Conservation (phyloP, 1,140 invertebrate genomes). For the Diachasmimorpha longicaudata region DNA sequence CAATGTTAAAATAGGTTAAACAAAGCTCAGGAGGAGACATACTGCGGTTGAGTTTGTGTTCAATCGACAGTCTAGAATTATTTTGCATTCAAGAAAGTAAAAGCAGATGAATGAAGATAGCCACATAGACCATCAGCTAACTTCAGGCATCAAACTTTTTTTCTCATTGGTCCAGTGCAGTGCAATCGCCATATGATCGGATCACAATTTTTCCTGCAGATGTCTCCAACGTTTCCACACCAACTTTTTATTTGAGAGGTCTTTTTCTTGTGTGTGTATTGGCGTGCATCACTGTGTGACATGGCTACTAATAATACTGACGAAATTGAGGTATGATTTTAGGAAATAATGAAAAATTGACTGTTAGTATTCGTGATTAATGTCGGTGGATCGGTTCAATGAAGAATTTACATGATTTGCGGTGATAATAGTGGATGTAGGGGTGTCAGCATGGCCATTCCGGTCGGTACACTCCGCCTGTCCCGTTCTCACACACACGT, state of each 20-base stretch:
- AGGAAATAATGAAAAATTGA: conserved; percentile 2
- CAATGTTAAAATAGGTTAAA: no score
- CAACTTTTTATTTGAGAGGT: not conserved
- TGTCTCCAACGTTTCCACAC: conserved; percentile 27
- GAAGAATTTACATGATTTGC: not conserved
- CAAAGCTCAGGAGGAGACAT: no score
- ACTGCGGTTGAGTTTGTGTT: no score
- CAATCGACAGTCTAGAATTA: no score
- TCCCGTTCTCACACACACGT: not conserved
- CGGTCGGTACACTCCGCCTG: not conserved
- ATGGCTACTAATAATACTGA: conserved; percentile 53
- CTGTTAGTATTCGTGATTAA: not conserved
- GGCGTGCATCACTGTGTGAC: conserved; percentile 31
- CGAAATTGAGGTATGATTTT: conserved; percentile 50
- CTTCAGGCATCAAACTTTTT: no score
- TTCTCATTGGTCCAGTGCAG: no score
- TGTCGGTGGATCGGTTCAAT: not conserved
- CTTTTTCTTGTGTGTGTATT: conserved; percentile 21
- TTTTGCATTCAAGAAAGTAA: no score
- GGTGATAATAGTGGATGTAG: not conserved
- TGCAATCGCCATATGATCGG: no score
- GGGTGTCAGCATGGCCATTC: conserved; percentile 25
- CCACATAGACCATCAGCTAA: no score
- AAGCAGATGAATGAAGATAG: no score
- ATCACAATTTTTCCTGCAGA: conserved; percentile 35